Percentiles rank a stretch among this genome's conserved stretches.
Evolutionary conservation across 2,797 vertebrate species (phyloP).

Genomic region (Sebastes steindachneri): DNA sequence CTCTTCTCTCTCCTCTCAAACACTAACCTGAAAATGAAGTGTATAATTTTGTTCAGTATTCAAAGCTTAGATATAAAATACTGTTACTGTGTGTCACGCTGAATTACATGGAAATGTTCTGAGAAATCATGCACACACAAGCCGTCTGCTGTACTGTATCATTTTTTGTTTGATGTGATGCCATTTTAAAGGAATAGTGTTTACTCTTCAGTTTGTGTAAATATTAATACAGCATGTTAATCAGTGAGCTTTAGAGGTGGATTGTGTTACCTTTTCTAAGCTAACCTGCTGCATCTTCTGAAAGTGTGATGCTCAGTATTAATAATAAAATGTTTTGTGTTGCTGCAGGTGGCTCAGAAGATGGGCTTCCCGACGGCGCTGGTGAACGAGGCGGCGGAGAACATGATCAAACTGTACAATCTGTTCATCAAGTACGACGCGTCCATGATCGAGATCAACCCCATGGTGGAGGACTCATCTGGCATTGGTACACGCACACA

Average conservation of each 20-base stretch:
- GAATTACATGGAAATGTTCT: background rate
- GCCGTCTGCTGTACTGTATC: background rate
- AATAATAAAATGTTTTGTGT: background rate
- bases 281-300: background rate
- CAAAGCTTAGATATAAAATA: background rate
- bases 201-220: background rate
- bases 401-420: constrained; percentile 96
- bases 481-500: constrained; percentile 86
- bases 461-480: constrained; percentile 97
- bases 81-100: background rate
- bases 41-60: background rate
- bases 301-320: background rate
- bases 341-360: constrained; percentile 89
- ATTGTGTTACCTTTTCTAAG: background rate
- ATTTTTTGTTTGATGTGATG: background rate
- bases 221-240: background rate
- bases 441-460: constrained; percentile 98
- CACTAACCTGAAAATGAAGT: too few species aligned
- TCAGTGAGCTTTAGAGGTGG: background rate
- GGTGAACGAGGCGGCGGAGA: constrained; percentile 93
- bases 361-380: constrained; percentile 94
- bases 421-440: constrained; percentile 97
- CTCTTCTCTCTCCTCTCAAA: too few species aligned
- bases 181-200: background rate
- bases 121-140: background rate